Evolutionary conservation across 2,888 invertebrate genomes (phyloP), one percentile per base, ranked within the genome.

Genomic region (Aleiodes alternator): DNA sequence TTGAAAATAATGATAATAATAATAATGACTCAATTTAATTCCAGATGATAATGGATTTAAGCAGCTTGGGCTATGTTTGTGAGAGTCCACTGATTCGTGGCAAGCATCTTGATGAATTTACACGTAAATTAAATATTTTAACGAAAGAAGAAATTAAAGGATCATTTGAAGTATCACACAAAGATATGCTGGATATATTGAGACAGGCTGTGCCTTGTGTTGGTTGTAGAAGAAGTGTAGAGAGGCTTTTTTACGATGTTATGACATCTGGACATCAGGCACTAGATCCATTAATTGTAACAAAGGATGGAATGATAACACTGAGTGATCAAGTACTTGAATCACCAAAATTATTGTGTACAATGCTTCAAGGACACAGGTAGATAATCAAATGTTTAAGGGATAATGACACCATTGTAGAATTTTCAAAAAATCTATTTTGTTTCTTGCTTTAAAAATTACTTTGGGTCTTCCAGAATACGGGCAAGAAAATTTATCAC

Each of bases 181-280:
- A 94, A 82, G 96, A 96, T 90, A 94, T 97, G 85, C 92, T 96
- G 87, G 93, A 94, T 84, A 95, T 97, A 85, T 91, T 98, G 80
- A 95, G 96, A 90, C 96, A 97, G 91, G 95, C 95, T 90, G 96
- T 98, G 86, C 97, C 97, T 80, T 98, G 98, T 91, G 96, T 98
- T 86, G 97, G 98, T 79, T 98, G 98, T 90, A 92, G 97, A 81
- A 93, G 96, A 92, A 96, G 97, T 89, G 97, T 97, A 83, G 97
- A 98, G 90, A 93, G 96, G 83, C 91, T 98, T 81, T 97, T 96
- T 90, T 94, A 94, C 88, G 96, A 97, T 90, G 90, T 97, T 83
- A 94, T 94, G 87, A 93, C 95, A 88, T 95, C 95, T 79, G 95
- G 95, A 71, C 95, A 96, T 90, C 95, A 96, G 80, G 96, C 97